phyloP scores from a whole-genome alignment of 1,140 invertebrate species.

The Hestina assimilis region DNA sequence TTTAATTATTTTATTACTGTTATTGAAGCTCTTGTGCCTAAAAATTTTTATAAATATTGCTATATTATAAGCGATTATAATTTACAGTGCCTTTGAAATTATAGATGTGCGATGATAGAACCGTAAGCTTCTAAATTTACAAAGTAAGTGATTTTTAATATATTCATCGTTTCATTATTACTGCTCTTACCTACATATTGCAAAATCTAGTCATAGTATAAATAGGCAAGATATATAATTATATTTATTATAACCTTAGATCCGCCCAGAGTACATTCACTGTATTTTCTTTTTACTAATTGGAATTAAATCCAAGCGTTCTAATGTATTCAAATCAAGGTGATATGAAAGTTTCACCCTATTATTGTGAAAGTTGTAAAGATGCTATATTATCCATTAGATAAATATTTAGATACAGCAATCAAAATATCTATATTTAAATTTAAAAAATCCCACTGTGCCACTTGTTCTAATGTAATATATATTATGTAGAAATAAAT shows the following conservation, averaged over 20 bases:
- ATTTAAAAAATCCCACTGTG: too few relatives aligned
- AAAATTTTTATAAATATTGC: slow-evolving; percentile 5
- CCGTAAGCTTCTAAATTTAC: background rate
- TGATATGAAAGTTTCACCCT: too few relatives aligned
- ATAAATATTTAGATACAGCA: too few relatives aligned
- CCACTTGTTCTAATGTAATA: too few relatives aligned
- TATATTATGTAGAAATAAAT: too few relatives aligned
- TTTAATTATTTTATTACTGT: background rate
- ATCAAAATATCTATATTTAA: too few relatives aligned
- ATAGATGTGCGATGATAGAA: slow-evolving; percentile 4
- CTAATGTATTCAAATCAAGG: too few relatives aligned
- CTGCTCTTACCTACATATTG: slow-evolving; percentile 2
- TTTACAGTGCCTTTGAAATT: slow-evolving; percentile 23
- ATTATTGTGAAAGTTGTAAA: too few relatives aligned
- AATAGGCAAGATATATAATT: slow-evolving; percentile 6
- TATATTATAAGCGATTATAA: slow-evolving; percentile 15
- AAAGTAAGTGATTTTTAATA: background rate
- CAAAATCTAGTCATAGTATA: slow-evolving; percentile 22
- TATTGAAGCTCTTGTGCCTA: slow-evolving; percentile 1
- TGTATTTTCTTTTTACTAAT: too few relatives aligned
- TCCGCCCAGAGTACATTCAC: background rate
- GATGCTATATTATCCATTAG: too few relatives aligned
- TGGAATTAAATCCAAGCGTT: too few relatives aligned
- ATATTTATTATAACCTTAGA: slow-evolving; percentile 4
- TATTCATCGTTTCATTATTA: background rate